Conservation (phyloP, 2,797 vertebrate species). For the Enteromius viviparus region DNA sequence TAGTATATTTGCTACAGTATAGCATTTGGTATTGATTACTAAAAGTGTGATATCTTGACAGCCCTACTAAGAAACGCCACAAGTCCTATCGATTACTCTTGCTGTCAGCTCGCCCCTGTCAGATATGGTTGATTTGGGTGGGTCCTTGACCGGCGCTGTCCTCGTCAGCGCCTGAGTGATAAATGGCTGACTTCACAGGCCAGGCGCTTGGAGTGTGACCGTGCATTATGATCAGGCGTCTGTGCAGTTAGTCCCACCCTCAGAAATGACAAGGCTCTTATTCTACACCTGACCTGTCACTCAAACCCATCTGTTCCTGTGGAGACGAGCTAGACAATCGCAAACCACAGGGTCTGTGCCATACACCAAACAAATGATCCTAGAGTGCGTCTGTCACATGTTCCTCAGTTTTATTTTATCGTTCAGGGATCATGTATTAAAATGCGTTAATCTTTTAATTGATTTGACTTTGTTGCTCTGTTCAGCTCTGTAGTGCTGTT, state of each 20-base stretch:
- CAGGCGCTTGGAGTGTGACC: slow-evolving; percentile 2
- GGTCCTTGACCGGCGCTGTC: slow-evolving; percentile 19
- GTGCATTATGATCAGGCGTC: slow-evolving; percentile 21
- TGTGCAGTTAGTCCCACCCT: background rate
- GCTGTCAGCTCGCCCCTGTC: slow-evolving; percentile 21
- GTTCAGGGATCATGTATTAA: background rate
- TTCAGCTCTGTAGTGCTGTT: slow-evolving; percentile 6
- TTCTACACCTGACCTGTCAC: slow-evolving; percentile 48
- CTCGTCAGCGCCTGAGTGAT: slow-evolving; percentile 25
- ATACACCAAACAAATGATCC: slow-evolving; percentile 25
- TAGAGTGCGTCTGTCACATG: slow-evolving; percentile 43
- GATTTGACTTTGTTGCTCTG: background rate
- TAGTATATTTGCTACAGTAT: background rate
- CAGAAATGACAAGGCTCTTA: slow-evolving; percentile 24
- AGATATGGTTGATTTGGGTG: slow-evolving; percentile 16
- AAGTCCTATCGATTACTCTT: slow-evolving; percentile 20
- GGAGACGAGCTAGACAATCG: slow-evolving; percentile 21
- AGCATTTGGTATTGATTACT: background rate
- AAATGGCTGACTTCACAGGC: background rate
- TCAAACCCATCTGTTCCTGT: slow-evolving; percentile 42
- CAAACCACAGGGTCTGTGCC: slow-evolving; percentile 19
- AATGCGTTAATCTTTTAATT: slow-evolving; percentile 2
- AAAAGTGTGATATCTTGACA: background rate
- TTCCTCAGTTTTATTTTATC: slow-evolving; percentile 4
- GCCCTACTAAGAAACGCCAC: background rate